Base-by-base conservation (phyloP, 2,113 vertebrate genomes). In the Triplophysa tibetana region DNA sequence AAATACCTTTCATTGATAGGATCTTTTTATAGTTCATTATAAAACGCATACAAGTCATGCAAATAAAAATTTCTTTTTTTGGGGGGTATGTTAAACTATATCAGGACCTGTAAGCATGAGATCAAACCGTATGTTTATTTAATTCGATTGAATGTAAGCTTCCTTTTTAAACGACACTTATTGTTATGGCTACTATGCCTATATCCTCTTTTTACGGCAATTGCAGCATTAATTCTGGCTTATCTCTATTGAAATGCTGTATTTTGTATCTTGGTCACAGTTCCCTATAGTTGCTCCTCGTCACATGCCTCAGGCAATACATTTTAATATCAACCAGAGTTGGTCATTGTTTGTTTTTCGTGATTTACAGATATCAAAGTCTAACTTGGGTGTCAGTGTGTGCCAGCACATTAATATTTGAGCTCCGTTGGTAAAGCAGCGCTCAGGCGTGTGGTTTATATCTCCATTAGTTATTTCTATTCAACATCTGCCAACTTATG, bases 261-360 rank as follows among this genome's bases (percentile, higher is more conserved):
- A 14, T 50, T 3, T 50, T 14, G 10, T 50, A 50, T 50, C 4
- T 50, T 62, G 58, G 58, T 74, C 21, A 45, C 54, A 23, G 33
- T 24, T 21, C 24, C 41, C 21, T 61, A 23, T 45, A 62, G 72
- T 45, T 14, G 56, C n/a, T 61, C 70, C 54, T 43, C 33, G 33
- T 61, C 7, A 29, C 68, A n/a, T 38, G 33, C 33, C 23, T 61
- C 70, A 23, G 52, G 33, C 43, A 61, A 74, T 14, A 74, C 1
- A 6, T 29, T 73, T 74, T 61, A 5, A 24, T 24, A 43, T 72
- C 26, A 58, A 72, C 17, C 70, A 38, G 56, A 16, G n/a, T 43
- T 73, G 41, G 19, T 63, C 23, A 19, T 29, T 75, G 41, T 75
- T 75, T 65, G 45, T 54, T 65, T 77, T 21, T 9, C 61, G 21